phyloP scores from a whole-genome alignment of 2,113 vertebrate species.

The Ciconia boyciana region DNA sequence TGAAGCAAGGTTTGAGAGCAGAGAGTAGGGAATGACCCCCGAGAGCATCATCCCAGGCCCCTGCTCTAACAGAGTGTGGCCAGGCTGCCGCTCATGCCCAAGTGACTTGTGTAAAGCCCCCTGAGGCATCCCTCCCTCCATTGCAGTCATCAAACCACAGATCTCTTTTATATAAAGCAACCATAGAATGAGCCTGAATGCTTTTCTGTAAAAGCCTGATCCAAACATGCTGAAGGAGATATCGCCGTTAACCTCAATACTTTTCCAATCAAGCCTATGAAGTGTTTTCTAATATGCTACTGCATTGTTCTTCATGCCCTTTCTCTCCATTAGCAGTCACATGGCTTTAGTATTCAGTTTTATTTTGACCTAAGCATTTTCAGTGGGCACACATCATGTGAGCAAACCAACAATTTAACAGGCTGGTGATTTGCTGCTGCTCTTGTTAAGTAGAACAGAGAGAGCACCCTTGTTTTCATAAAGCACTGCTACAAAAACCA shows the following conservation, averaged over 20 bases:
- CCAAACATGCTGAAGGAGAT: neutral
- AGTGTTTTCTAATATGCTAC: neutral
- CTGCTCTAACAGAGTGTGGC: neutral
- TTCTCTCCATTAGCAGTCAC: neutral
- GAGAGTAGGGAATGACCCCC: neutral
- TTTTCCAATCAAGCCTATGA: neutral
- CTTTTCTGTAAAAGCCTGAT: neutral
- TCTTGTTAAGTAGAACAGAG: neutral
- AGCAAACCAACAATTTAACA: neutral
- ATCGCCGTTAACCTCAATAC: neutral
- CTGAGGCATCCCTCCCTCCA: neutral
- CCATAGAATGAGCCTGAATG: neutral
- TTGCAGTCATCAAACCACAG: neutral
- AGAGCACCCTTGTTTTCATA: neutral
- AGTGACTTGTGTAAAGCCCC: neutral
- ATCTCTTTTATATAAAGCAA: neutral
- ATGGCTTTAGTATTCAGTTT: neutral
- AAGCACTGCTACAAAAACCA: neutral
- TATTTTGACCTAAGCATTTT: slow-evolving; percentile 11
- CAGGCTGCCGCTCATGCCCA: neutral
- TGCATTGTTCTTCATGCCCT: neutral
- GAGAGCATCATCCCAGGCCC: neutral
- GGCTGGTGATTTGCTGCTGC: neutral
- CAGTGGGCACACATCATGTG: neutral
- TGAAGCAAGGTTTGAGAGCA: neutral